A percentile compares a stretch with the other conserved stretches of the same genome.
These are phyloP conservation scores for Alosa sapidissima DNA, from an alignment of 2,797 vertebrate genomes.

Conservation along the genomic window DNA sequence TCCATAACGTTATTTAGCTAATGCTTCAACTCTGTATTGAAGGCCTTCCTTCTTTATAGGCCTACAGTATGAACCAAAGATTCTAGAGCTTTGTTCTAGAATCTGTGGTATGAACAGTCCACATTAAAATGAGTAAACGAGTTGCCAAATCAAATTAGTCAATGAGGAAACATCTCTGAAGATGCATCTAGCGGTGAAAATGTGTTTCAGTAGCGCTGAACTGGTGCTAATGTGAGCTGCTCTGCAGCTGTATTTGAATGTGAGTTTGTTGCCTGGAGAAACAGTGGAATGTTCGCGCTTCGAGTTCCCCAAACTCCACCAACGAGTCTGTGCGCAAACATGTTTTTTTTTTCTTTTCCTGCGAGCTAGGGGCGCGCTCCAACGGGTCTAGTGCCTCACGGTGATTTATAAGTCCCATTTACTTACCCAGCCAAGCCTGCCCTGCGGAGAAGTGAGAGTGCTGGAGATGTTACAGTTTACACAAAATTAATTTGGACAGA, in stretches of 20 bases:
- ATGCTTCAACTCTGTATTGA: too few relatives aligned
- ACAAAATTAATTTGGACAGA: neutral
- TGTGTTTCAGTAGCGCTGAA: neutral
- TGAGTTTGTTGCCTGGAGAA: neutral
- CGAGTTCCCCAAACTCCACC: neutral
- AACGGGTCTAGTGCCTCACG: neutral
- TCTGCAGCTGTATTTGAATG: neutral
- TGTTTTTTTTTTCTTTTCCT: neutral
- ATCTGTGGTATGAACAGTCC: too few relatives aligned
- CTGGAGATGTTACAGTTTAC: too few relatives aligned
- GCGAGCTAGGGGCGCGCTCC: neutral
- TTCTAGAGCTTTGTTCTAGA: too few relatives aligned
- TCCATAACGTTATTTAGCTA: too few relatives aligned
- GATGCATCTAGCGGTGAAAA: too few relatives aligned
- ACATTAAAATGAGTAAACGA: too few relatives aligned
- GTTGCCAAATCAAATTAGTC: too few relatives aligned
- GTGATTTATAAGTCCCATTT: slow-evolving; percentile 11
- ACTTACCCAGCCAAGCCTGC: neutral
- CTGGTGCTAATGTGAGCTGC: neutral
- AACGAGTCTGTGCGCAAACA: neutral
- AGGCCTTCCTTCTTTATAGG: too few relatives aligned
- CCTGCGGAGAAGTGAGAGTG: neutral
- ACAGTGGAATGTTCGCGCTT: neutral
- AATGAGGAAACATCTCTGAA: too few relatives aligned
- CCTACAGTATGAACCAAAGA: too few relatives aligned